Conservation (phyloP, 2,113 vertebrate genomes). For the Trichomycterus rosablanca region DNA sequence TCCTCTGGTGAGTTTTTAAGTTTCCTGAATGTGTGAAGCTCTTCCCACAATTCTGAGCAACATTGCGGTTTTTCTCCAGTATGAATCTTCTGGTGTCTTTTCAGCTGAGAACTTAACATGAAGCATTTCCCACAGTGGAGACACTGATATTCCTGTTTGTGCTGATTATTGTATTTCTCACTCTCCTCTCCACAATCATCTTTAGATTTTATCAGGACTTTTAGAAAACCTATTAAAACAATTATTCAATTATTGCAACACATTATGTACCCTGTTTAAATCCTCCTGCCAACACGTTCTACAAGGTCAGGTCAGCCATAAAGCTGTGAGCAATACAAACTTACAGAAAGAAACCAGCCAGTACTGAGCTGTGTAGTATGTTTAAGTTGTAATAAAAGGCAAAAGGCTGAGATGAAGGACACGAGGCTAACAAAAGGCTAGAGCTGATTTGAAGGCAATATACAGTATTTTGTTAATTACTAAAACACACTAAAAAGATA, state of each 20-base stretch:
- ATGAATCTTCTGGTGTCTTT: not conserved
- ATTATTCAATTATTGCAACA: not conserved
- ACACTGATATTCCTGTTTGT: not conserved
- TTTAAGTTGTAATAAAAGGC: too few species aligned
- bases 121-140: not conserved
- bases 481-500: too few species aligned
- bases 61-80: not conserved
- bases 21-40: not conserved
- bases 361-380: too few species aligned
- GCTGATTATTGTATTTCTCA: not conserved
- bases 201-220: not conserved
- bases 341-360: too few species aligned
- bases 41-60: slow-evolving; percentile 20
- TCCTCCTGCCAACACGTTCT: too few species aligned
- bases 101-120: not conserved
- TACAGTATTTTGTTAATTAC: too few species aligned
- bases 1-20: slow-evolving; percentile 2
- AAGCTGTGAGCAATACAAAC: too few species aligned
- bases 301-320: too few species aligned
- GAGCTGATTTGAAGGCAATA: too few species aligned
- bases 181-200: not conserved
- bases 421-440: too few species aligned
- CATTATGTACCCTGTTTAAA: too few species aligned
- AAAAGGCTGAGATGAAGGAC: too few species aligned
- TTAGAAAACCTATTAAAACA: not conserved